A percentile compares a stretch with the other conserved stretches of the same genome.
These are phyloP conservation scores for Aplochiton taeniatus DNA, from an alignment of 2,797 vertebrate genomes.

Conservation along the genomic window DNA sequence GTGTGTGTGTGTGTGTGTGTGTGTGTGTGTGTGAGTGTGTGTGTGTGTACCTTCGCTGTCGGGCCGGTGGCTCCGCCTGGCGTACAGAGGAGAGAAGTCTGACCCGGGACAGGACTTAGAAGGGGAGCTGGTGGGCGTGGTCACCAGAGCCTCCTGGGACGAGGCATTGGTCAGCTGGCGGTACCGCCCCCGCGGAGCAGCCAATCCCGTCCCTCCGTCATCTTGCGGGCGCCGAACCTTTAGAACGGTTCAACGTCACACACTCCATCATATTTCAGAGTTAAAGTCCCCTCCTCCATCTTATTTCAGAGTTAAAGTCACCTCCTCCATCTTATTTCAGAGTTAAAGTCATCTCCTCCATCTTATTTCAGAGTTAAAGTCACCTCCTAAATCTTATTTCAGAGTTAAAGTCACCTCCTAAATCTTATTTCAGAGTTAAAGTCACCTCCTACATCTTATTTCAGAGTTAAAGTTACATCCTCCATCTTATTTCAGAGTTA, in stretches of 20 bases:
- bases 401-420: too few relatives aligned
- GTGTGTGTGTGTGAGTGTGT: neutral
- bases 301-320: neutral
- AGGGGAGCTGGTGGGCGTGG: slow-evolving; percentile 67
- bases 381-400: too few relatives aligned
- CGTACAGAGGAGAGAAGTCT: slow-evolving; percentile 81
- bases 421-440: too few relatives aligned
- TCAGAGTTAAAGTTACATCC: too few relatives aligned
- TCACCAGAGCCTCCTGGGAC: slow-evolving; percentile 82
- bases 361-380: neutral
- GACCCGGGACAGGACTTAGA: slow-evolving; percentile 80
- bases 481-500: too few relatives aligned
- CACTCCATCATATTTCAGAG: too few relatives aligned
- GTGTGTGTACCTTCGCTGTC: slow-evolving; percentile 82
- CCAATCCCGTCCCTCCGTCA: slow-evolving; percentile 61
- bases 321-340: too few relatives aligned
- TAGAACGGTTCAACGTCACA: too few relatives aligned
- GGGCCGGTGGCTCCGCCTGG: slow-evolving; percentile 71
- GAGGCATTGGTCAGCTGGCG: slow-evolving; percentile 81
- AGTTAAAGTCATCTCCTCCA: too few relatives aligned
- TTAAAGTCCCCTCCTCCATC: too few relatives aligned
- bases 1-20: neutral
- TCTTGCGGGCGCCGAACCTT: slow-evolving; percentile 71
- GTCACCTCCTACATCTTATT: too few relatives aligned
- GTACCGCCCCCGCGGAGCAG: slow-evolving; percentile 76